These are phyloP conservation scores for Papio anubis DNA, from an alignment of 2,113 vertebrate species.

Conservation along the genomic window DNA sequence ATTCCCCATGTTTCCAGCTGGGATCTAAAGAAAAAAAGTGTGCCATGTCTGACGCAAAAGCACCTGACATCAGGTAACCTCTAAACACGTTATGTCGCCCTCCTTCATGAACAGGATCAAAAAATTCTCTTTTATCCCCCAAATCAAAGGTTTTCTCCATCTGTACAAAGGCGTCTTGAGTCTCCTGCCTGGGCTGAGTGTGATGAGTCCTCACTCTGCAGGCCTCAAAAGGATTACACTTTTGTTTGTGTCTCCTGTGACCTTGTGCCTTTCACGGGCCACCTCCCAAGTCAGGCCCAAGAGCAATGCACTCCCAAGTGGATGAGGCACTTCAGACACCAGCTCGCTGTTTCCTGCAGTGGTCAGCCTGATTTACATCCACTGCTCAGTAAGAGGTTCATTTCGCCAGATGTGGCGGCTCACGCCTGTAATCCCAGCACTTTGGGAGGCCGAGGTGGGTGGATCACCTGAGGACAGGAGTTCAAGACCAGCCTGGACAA, in stretches of 20 bases:
- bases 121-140: neutral
- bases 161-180: neutral
- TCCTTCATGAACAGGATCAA: neutral
- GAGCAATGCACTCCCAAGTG: neutral
- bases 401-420: rapidly evolving
- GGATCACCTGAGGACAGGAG: no score
- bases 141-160: neutral
- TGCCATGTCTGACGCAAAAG: neutral
- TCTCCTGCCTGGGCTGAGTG: neutral
- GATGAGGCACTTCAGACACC: neutral
- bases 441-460: no score
- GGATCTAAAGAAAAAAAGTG: neutral
- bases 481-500: no score
- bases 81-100: neutral
- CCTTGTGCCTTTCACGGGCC: neutral
- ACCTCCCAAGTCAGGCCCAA: neutral
- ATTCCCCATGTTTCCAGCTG: neutral
- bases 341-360: neutral
- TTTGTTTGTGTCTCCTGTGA: neutral
- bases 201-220: neutral
- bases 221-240: neutral
- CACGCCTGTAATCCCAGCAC: no score
- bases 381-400: neutral
- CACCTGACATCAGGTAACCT: neutral
- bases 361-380: neutral